phyloP scores from a whole-genome alignment of 2,113 vertebrate genomes.

The Patagioenas fasciata region DNA sequence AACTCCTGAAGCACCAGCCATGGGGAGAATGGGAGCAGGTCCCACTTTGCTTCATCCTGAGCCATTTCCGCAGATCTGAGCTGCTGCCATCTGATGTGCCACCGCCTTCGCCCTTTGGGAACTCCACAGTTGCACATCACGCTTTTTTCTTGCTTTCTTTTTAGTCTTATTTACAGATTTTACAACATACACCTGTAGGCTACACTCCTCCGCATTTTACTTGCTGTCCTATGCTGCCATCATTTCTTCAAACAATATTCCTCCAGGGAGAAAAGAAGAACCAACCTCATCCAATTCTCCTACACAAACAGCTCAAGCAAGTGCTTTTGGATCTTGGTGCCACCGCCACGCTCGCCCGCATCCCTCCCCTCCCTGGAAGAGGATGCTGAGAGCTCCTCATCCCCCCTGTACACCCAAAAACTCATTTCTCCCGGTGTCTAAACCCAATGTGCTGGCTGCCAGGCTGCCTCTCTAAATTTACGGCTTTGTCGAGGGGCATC shows the following conservation, averaged over 20 bases:
- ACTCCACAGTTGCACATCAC: neutral
- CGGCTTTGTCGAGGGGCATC: neutral
- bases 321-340: rapidly evolving
- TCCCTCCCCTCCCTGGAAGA: neutral
- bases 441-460: neutral
- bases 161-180: neutral
- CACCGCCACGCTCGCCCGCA: rapidly evolving
- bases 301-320: neutral
- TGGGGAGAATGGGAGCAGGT: neutral
- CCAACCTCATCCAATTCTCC: neutral
- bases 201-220: neutral
- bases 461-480: neutral
- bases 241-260: neutral
- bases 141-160: neutral
- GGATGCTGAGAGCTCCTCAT: neutral
- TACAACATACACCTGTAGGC: neutral
- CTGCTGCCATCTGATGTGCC: rapidly evolving
- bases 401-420: neutral
- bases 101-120: neutral
- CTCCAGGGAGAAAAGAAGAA: neutral
- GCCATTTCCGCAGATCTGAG: neutral
- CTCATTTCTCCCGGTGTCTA: neutral
- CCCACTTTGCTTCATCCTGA: neutral
- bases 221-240: neutral
- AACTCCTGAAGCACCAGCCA: neutral